Conservation (phyloP, 2,113 vertebrate genomes). For the Myxocyprinus asiaticus region DNA sequence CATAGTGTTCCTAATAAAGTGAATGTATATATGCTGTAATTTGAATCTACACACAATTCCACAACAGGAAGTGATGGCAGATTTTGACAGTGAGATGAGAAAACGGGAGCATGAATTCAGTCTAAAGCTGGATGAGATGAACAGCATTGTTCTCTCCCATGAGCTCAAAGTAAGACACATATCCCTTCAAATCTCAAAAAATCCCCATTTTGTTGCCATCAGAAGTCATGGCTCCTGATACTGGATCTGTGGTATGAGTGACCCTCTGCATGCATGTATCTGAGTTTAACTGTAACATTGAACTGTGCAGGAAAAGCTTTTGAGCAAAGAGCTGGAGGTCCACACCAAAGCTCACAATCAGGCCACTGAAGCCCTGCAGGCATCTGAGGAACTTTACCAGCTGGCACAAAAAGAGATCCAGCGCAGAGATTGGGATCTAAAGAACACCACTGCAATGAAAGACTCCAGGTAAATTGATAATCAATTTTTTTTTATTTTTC, state of each 20-base stretch:
- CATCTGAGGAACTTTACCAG: constrained; percentile 59
- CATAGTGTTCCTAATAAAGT: no score
- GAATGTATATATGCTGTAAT: no score
- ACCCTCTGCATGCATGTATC: background rate
- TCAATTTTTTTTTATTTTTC: no score
- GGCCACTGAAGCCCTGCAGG: constrained; percentile 63
- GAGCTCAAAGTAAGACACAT: constrained; percentile 74
- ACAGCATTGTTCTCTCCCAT: constrained; percentile 62
- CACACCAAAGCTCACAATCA: constrained; percentile 61
- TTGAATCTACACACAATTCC: background rate
- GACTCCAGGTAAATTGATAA: constrained; percentile 66
- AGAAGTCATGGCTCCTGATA: no score
- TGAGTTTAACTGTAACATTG: background rate
- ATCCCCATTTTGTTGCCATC: no score
- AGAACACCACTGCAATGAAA: constrained; percentile 67
- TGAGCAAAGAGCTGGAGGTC: constrained; percentile 70
- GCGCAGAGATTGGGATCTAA: constrained; percentile 64
- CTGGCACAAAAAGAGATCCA: constrained; percentile 66
- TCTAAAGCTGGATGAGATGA: constrained; percentile 71
- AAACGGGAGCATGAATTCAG: constrained; percentile 72
- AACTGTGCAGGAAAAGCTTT: constrained; percentile 70
- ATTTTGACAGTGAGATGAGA: constrained; percentile 72
- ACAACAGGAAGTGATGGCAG: constrained; percentile 73
- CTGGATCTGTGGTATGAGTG: no score
- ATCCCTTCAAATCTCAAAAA: background rate